Conservation (phyloP, 2,888 invertebrate genomes). For the Agrochola macilenta region DNA sequence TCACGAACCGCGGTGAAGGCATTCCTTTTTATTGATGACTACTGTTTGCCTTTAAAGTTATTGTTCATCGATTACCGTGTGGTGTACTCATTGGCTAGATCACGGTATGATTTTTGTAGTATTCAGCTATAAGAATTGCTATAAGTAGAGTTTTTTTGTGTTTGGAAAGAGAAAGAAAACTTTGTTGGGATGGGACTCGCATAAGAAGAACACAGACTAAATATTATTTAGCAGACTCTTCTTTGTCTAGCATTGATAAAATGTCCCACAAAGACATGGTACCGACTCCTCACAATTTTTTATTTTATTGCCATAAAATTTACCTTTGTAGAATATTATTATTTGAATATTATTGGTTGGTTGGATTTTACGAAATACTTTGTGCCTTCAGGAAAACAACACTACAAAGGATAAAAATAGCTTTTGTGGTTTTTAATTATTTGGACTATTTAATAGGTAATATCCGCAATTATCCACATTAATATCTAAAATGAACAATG, state of each 20-base stretch:
- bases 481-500: background rate
- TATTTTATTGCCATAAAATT: background rate
- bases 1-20: slow-evolving; percentile 44
- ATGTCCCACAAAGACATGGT: background rate
- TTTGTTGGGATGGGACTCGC: too few relatives aligned
- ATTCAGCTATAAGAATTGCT: background rate
- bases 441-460: background rate
- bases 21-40: slow-evolving; percentile 47
- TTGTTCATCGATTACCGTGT: slow-evolving; percentile 22
- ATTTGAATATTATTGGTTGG: background rate
- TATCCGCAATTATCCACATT: background rate
- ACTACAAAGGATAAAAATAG: background rate
- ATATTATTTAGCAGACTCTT: background rate
- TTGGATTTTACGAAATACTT: background rate
- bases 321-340: background rate
- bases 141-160: background rate
- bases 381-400: slow-evolving; percentile 5
- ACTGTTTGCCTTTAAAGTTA: slow-evolving; percentile 44
- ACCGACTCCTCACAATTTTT: background rate
- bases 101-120: background rate
- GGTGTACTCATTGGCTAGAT: background rate
- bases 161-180: background rate
- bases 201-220: too few relatives aligned
- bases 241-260: background rate
- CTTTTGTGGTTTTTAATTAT: background rate